A percentile compares a stretch with the other conserved stretches of the same genome.
These are phyloP conservation scores for Drosophila rubida DNA, from an alignment of 2,888 invertebrate genomes.

Conservation along the genomic window DNA sequence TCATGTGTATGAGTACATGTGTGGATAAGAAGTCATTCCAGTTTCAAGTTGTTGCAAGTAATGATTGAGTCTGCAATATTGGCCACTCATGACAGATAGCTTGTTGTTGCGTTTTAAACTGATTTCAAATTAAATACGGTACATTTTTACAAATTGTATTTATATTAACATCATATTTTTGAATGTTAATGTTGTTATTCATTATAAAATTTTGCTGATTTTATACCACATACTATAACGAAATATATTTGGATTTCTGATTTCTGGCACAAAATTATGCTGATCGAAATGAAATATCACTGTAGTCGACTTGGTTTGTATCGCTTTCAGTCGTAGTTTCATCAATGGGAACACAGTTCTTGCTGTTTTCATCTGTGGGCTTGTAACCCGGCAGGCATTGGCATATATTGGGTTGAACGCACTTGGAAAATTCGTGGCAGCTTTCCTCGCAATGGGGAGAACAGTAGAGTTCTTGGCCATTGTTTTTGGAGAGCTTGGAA, in stretches of 20 bases:
- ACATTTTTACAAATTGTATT: no score
- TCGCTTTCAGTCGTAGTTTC: not conserved
- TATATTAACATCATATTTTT: no score
- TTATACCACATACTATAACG: no score
- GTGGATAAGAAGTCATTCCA: conserved; percentile 20
- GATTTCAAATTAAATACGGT: no score
- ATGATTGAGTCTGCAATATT: not conserved
- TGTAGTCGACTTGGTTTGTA: no score
- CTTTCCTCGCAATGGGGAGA: conserved; percentile 52
- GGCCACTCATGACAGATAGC: not conserved
- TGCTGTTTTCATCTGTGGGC: not conserved
- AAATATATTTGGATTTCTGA: no score
- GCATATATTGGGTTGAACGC: conserved; percentile 66
- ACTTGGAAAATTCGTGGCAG: conserved; percentile 67
- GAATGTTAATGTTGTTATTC: no score
- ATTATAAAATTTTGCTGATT: no score
- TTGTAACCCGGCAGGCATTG: conserved; percentile 68
- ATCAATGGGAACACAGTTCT: not conserved
- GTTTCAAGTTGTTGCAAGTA: conserved; percentile 15
- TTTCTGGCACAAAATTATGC: no score
- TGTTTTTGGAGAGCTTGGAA: not conserved
- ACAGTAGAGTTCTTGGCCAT: conserved; percentile 33
- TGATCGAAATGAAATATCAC: not conserved
- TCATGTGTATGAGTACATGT: not conserved
- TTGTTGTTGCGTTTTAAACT: not conserved